Base-by-base conservation (phyloP, 2,797 vertebrate species). In the Protonibea diacanthus region DNA sequence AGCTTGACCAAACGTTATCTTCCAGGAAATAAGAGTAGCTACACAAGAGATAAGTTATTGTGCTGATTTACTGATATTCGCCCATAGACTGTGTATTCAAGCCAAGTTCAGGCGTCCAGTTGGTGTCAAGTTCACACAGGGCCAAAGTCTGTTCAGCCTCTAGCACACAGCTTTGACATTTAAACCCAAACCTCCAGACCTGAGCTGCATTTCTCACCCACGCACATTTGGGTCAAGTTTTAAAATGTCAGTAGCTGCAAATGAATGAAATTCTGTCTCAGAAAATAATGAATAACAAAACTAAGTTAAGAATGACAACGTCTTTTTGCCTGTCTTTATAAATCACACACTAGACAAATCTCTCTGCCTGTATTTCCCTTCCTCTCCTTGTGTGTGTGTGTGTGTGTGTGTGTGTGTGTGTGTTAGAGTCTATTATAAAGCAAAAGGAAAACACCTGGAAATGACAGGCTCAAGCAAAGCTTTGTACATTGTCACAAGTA, bases 391-490 rank as follows among this genome's bases (percentile, higher is more conserved):
- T 61, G 33, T 65, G 8, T 52, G 3, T 45, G 9, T 47, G 21
- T 58, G 20, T 53, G 10, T 27, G 3, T 27, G 27, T 7, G 29
- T 33, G 29, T 52, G n/a, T 61, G 33, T 62, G 33, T 33, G 45
- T 51, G 48, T 47, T 53, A 38, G 33, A 2, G 21, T 21, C 0
- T 72, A 18, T 62, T 33, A 14, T 44, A 67, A 78, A 76, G 73
- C 58, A 75, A n/a, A n/a, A n/a, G 76, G 56, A 88, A 88, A 91
- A 89, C 87, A 90, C 85, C 79, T 90, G 86, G 84, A 87, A 82
- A 77, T 86, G 80, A 74, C 78, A 80, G 57, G 71, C 60, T 70
- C 13, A 71, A 85, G 25, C 71, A 71, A 68, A 53, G 56, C 53
- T 77, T 65, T 83, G 59, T 62, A 62, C 66, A 70, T 70, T 80